Evolutionary conservation across 2,113 vertebrate species (phyloP).

Genomic region (Petrocephalus zakoni): DNA sequence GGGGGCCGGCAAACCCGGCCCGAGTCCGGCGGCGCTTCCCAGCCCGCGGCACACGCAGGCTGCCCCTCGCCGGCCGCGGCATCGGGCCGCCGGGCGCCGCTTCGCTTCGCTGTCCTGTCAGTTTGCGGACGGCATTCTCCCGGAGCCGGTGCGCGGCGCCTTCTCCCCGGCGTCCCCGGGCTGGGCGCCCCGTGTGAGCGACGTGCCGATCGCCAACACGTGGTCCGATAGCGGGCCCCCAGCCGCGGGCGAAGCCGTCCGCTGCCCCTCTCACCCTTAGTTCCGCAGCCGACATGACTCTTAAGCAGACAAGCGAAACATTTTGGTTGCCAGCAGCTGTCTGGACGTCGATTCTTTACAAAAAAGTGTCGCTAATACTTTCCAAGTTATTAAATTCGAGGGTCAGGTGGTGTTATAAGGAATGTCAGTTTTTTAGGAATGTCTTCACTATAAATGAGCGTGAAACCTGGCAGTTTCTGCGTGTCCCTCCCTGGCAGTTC

Average conservation of each 20-base stretch:
- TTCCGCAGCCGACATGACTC: neutral
- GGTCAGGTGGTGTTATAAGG: neutral
- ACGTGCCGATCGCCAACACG: neutral
- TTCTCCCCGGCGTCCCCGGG: neutral
- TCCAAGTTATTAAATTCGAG: neutral
- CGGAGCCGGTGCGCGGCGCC: neutral
- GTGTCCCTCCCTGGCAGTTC: constrained; percentile 45
- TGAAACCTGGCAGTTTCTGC: neutral
- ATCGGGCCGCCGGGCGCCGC: too few relatives aligned
- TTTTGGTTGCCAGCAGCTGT: neutral
- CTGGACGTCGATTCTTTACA: neutral
- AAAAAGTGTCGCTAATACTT: neutral
- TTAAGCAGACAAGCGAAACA: neutral
- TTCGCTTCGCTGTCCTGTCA: too few relatives aligned
- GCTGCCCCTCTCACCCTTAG: neutral
- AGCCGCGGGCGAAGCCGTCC: neutral
- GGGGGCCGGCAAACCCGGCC: too few relatives aligned
- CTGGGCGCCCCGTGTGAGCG: neutral
- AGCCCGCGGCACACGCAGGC: neutral
- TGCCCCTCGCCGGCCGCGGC: too few relatives aligned
- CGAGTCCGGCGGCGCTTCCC: neutral
- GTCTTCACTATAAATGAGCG: neutral
- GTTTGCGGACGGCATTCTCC: neutral
- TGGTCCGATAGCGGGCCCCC: neutral
- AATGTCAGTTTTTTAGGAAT: neutral